Evolutionary conservation across 2,113 vertebrate genomes (phyloP).

Genomic region (Manacus vitellinus): DNA sequence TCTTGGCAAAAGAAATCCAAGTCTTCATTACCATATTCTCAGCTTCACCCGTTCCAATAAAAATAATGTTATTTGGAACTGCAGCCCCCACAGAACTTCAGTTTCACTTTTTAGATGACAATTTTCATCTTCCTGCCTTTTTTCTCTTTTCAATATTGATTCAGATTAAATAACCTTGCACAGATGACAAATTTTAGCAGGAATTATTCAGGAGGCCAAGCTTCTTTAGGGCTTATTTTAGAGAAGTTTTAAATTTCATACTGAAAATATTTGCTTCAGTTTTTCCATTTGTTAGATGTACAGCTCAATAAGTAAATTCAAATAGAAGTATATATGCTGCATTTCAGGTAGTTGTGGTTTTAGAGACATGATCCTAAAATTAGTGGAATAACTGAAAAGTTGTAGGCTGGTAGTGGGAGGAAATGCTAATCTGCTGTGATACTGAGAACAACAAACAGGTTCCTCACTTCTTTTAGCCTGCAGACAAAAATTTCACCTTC

Average conservation of each 20-base stretch:
- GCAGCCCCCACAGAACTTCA: neutral
- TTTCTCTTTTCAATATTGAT: neutral
- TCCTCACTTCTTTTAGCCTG: neutral
- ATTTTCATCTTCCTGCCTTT: constrained; percentile 17
- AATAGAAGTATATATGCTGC: neutral
- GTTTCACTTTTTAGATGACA: constrained; percentile 32
- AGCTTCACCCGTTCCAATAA: constrained; percentile 30
- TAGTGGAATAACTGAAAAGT: neutral
- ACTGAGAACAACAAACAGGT: neutral
- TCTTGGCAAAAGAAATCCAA: neutral
- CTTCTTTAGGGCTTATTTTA: constrained; percentile 52
- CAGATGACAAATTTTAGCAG: constrained; percentile 26
- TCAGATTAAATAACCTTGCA: constrained; percentile 29
- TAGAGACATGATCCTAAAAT: neutral
- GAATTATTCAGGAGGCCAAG: constrained; percentile 57
- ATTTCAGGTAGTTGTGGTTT: constrained; percentile 13
- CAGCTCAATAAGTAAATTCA: constrained; percentile 33
- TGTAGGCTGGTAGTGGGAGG: neutral
- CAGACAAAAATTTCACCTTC: neutral
- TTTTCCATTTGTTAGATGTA: constrained; percentile 39
- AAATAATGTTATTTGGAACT: constrained; percentile 22
- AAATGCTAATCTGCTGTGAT: neutral
- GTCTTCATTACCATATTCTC: constrained; percentile 5
- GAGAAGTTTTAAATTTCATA: constrained; percentile 37
- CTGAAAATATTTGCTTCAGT: constrained; percentile 32